A percentile compares a stretch with the other conserved stretches of the same genome.
These are phyloP conservation scores for Noctua janthe DNA, from an alignment of 2,888 invertebrate species.

Conservation along the genomic window DNA sequence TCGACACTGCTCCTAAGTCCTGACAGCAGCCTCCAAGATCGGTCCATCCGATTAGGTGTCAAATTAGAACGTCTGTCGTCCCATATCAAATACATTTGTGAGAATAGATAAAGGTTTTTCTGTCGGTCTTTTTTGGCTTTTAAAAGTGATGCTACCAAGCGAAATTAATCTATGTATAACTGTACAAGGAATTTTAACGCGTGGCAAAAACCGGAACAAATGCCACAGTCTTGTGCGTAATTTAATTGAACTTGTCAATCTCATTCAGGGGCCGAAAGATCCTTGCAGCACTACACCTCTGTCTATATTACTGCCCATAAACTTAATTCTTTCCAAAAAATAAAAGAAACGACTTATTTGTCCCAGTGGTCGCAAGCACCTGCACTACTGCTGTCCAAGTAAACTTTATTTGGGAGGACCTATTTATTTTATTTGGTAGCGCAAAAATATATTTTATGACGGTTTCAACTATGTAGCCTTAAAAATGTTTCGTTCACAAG, in stretches of 20 bases:
- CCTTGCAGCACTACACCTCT: not conserved
- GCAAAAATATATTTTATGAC: not conserved
- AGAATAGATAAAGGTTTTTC: not conserved
- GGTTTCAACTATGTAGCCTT: not conserved
- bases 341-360: too few relatives aligned
- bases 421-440: not conserved
- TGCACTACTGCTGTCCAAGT: too few relatives aligned
- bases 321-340: too few relatives aligned
- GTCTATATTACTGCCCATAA: not conserved
- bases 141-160: not conserved
- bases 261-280: not conserved
- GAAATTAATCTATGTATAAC: not conserved
- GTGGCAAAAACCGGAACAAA: not conserved
- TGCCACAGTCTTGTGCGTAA: not conserved
- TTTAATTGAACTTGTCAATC: not conserved
- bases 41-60: conserved; percentile 34
- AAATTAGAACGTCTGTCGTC: conserved; percentile 43
- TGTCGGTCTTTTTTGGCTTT: not conserved
- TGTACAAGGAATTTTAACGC: not conserved
- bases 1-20: conserved; percentile 25
- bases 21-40: conserved; percentile 30
- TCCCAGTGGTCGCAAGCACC: too few relatives aligned
- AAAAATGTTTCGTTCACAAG: not conserved
- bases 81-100: conserved; percentile 17
- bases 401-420: too few relatives aligned